phyloP scores from a whole-genome alignment of 2,113 vertebrate genomes.

The Lampris incognitus region DNA sequence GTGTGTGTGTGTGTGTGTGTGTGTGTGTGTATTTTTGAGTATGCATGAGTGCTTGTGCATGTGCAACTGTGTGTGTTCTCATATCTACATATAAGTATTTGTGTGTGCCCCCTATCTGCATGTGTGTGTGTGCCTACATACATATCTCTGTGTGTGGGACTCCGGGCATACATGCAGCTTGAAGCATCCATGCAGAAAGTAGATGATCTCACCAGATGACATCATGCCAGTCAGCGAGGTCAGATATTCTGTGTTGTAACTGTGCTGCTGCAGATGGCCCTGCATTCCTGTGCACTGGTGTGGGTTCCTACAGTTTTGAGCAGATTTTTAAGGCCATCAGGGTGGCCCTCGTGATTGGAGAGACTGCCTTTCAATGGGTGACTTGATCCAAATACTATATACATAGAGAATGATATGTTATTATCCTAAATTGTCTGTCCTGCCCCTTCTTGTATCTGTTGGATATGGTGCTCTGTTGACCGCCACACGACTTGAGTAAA shows the following conservation, averaged over 20 bases:
- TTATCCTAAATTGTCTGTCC: conserved; percentile 1
- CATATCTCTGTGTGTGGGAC: neutral
- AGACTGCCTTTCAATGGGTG: neutral
- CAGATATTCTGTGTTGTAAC: conserved; percentile 54
- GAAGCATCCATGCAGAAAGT: conserved; percentile 8
- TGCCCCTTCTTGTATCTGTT: no score
- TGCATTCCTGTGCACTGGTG: neutral
- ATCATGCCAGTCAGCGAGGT: conserved; percentile 51
- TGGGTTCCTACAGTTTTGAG: conserved; percentile 46
- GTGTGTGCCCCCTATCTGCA: neutral
- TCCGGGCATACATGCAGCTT: neutral
- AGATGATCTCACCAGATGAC: conserved; percentile 45
- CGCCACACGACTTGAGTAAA: no score
- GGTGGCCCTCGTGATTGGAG: neutral
- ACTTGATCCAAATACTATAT: no score
- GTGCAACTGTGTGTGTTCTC: neutral
- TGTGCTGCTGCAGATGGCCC: neutral
- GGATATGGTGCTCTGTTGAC: no score
- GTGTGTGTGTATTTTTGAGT: neutral
- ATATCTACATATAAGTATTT: neutral
- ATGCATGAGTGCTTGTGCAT: neutral
- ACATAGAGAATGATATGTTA: no score
- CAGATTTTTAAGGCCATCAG: conserved; percentile 9
- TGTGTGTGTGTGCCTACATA: neutral
- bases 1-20: neutral